These are phyloP conservation scores for Cherax quadricarinatus DNA, from an alignment of 1,140 invertebrate species.

Conservation along the genomic window DNA sequence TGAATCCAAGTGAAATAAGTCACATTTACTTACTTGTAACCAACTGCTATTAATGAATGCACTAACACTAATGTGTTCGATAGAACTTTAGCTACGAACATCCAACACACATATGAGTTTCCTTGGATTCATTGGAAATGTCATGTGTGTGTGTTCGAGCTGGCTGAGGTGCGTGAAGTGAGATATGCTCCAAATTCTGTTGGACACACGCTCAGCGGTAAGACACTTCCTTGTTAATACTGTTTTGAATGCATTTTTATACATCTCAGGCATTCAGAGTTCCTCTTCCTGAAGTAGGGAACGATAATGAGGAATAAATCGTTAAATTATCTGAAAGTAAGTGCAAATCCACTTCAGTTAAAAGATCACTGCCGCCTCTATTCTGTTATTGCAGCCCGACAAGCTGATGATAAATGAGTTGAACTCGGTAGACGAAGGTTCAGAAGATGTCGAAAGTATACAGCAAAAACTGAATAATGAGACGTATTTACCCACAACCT, in stretches of 20 bases:
- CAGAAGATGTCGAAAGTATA: too few relatives aligned
- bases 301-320: too few relatives aligned
- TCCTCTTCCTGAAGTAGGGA: neutral
- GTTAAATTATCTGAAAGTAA: too few relatives aligned
- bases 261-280: neutral
- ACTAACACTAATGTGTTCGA: neutral
- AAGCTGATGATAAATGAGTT: too few relatives aligned
- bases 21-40: slow-evolving; percentile 12
- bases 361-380: too few relatives aligned
- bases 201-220: neutral
- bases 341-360: too few relatives aligned
- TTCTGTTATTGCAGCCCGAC: too few relatives aligned
- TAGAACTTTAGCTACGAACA: neutral
- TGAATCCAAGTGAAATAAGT: slow-evolving; percentile 18
- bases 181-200: slow-evolving; percentile 30
- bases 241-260: slow-evolving; percentile 17
- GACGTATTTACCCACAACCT: too few relatives aligned
- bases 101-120: slow-evolving; percentile 22
- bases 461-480: too few relatives aligned
- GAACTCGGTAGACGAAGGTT: too few relatives aligned
- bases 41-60: neutral
- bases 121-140: slow-evolving; percentile 29
- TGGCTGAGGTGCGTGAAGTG: neutral
- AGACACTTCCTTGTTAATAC: slow-evolving; percentile 25
- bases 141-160: slow-evolving; percentile 32